Conservation (phyloP, 2,797 vertebrate species). For the Anas bahamensis region DNA sequence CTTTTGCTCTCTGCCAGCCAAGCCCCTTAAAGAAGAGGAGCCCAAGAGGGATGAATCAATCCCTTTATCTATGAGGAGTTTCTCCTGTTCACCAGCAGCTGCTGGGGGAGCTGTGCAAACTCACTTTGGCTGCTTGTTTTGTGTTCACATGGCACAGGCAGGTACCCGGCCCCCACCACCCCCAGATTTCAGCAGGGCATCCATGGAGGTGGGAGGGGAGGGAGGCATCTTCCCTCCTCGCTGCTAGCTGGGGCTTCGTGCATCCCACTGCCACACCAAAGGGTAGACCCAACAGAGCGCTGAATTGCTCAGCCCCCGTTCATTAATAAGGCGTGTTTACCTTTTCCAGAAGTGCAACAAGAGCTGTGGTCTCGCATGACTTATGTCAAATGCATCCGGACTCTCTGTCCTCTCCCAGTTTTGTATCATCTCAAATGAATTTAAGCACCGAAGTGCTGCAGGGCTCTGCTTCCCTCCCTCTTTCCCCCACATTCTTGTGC, state of each 20-base stretch:
- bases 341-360: constrained; percentile 17
- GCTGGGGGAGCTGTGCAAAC: neutral
- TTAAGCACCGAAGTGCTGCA: neutral
- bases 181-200: neutral
- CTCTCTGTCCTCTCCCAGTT: neutral
- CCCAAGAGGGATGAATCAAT: neutral
- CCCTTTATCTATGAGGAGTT: neutral
- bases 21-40: neutral
- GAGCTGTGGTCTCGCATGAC: neutral
- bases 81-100: neutral
- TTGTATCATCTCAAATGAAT: neutral
- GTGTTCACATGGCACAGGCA: neutral
- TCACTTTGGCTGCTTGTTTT: neutral
- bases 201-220: too few relatives aligned
- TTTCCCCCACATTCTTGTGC: neutral
- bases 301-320: neutral
- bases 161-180: neutral
- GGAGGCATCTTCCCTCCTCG: neutral
- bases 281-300: neutral
- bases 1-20: neutral
- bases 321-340: constrained; percentile 23
- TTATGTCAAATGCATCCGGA: neutral
- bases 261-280: neutral
- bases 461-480: neutral
- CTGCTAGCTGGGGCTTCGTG: neutral